Percentiles rank a stretch among this genome's conserved stretches.
phyloP scores from a whole-genome alignment of 2,888 invertebrate genomes.

The Pammene aurita region DNA sequence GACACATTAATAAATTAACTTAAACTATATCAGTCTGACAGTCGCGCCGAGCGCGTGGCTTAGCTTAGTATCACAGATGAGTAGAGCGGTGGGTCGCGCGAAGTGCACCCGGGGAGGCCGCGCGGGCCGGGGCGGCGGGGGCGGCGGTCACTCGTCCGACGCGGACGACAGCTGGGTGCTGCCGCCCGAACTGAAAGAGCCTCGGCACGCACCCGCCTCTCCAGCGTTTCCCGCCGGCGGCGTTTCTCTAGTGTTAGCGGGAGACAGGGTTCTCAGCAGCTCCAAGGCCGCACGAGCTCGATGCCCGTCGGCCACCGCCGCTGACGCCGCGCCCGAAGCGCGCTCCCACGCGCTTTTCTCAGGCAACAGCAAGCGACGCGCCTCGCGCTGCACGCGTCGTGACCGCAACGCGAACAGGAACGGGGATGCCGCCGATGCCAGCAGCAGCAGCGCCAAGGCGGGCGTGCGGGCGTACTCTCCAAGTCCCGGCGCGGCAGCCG shows the following conservation, averaged over 20 bases:
- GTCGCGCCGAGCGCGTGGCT: constrained; percentile 80
- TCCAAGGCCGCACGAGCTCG: constrained; percentile 75
- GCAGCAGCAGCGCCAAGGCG: constrained; percentile 82
- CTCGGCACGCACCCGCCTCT: constrained; percentile 81
- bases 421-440: constrained; percentile 87
- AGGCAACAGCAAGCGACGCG: constrained; percentile 68
- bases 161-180: constrained; percentile 85
- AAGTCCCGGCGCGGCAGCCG: constrained; percentile 78
- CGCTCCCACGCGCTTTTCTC: constrained; percentile 81
- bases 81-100: constrained; percentile 81
- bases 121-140: constrained; percentile 51
- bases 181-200: constrained; percentile 85
- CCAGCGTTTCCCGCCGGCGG: constrained; percentile 70
- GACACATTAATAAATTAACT: constrained; percentile 80
- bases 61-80: constrained; percentile 82
- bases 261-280: constrained; percentile 71
- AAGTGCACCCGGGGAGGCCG: constrained; percentile 67
- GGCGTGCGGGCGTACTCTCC: constrained; percentile 77
- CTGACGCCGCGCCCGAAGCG: constrained; percentile 78
- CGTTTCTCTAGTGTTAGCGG: constrained; percentile 57
- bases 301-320: constrained; percentile 82
- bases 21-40: constrained; percentile 82
- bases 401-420: constrained; percentile 90
- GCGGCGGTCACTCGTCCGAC: constrained; percentile 83
- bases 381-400: constrained; percentile 83